Evolutionary conservation across 2,888 invertebrate species (phyloP), one percentile per base, ranked within the genome.

Genomic region (Sepioteuthis lessoniana): DNA sequence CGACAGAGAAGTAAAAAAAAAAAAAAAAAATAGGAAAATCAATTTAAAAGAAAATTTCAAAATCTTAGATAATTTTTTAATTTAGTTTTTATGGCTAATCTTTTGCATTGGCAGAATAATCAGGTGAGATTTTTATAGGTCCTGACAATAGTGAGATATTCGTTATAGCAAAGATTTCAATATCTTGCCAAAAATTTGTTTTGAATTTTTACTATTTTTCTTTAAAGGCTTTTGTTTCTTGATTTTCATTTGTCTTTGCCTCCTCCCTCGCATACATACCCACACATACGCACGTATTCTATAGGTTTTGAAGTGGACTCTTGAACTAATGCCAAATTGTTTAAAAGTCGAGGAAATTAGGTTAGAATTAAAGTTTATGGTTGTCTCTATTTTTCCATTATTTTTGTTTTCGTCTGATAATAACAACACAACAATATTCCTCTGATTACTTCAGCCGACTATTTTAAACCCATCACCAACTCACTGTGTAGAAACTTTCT

Each of bases 291-390:
- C 76, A 76, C 31, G n/a, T n/a, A n/a, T 76, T 76, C n/a, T 8
- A 76, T n/a, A n/a, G 76, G 76, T 76, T n/a, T n/a, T 76, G n/a
- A 76, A 76, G n/a, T 76, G 76, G 76, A 13, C 76, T 76, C 76
- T 76, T 76, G 76, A 76, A 76, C 76, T 76, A n/a, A 76, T 76
- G 76, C 76, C 76, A 76, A 76, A 76, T 31, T 76, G n/a, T 76
- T 76, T 76, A 8, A 76, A 76, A 76, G 31, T 76, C 31, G 31
- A n/a, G n/a, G 7, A 76, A 76, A 76, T 76, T 76, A 76, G 76
- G n/a, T 76, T 76, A n/a, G 31, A 76, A 31, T 76, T 76, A n/a
- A n/a, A 76, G n/a, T 76, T 76, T 76, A 76, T 76, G n/a, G n/a
- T n/a, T 10, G 13, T n/a, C 10, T 76, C n/a, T 13, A 8, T 76